Percentiles rank a stretch among this genome's conserved stretches.
Evolutionary conservation across 1,140 invertebrate genomes (phyloP).

Genomic region (Aphelinus atriplicis): DNA sequence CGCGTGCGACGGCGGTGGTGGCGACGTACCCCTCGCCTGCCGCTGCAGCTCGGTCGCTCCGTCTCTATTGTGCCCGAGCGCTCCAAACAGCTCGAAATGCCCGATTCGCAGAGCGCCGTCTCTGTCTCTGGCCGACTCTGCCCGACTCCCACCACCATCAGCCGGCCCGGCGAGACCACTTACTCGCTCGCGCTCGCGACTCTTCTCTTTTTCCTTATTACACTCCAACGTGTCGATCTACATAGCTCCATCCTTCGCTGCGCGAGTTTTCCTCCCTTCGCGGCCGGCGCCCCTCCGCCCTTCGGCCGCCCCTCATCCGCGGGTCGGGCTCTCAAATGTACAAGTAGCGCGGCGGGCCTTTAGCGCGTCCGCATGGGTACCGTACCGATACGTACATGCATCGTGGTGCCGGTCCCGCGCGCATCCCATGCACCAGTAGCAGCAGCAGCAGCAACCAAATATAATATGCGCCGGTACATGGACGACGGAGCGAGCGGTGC

Average conservation of each 20-base stretch:
- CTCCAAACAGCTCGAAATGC: no score
- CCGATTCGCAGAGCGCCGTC: not conserved
- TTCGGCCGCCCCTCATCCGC: no score
- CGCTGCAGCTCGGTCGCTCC: not conserved
- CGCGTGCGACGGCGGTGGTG: not conserved
- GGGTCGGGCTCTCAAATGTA: no score
- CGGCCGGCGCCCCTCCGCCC: not conserved
- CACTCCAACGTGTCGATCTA: no score
- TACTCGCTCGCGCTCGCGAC: no score
- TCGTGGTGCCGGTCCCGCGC: not conserved
- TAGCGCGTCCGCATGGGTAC: no score
- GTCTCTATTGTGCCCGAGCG: not conserved
- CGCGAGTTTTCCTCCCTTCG: not conserved
- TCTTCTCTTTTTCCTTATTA: slow-evolving; percentile 12
- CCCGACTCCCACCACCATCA: no score
- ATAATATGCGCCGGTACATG: not conserved
- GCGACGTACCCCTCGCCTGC: not conserved
- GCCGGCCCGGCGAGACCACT: no score
- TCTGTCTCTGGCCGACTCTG: not conserved
- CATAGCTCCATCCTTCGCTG: not conserved
- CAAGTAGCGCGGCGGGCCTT: no score
- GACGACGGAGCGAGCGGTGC: not conserved
- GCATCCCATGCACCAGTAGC: not conserved
- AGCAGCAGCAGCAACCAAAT: not conserved
- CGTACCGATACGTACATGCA: not conserved